Percentiles rank a stretch among this genome's conserved stretches.
These are phyloP conservation scores for Oxyura jamaicensis DNA, from an alignment of 2,113 vertebrate species.

Conservation along the genomic window DNA sequence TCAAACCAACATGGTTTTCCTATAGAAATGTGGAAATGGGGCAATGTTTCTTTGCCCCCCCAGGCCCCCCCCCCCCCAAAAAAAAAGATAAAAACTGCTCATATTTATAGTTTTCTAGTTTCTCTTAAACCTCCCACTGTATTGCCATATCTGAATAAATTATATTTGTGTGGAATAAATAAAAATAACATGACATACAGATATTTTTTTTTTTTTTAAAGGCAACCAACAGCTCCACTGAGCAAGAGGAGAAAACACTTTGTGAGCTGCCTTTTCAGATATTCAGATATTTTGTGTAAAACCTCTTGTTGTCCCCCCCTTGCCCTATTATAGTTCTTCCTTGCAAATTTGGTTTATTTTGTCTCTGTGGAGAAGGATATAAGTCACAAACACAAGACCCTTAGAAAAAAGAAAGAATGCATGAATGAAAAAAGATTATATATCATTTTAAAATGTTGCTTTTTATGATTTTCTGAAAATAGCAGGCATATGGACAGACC, in stretches of 20 bases:
- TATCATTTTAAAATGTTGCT: neutral
- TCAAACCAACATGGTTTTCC: neutral
- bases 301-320: neutral
- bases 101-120: neutral
- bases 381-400: neutral
- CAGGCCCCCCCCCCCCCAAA: too few species aligned
- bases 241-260: neutral
- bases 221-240: neutral
- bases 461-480: neutral
- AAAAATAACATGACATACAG: neutral
- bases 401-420: neutral
- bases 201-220: neutral
- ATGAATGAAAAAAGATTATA: rapidly evolving
- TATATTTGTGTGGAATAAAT: neutral
- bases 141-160: neutral
- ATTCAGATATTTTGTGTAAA: neutral
- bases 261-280: neutral
- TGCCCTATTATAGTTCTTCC: neutral
- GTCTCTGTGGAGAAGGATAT: neutral
- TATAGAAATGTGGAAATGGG: neutral
- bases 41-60: neutral
- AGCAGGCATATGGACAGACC: rapidly evolving
- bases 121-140: neutral
- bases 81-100: neutral
- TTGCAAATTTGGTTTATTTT: neutral